phyloP scores from a whole-genome alignment of 53 echinoderm and acorn worm genomes.

The Stichopus horrens region DNA sequence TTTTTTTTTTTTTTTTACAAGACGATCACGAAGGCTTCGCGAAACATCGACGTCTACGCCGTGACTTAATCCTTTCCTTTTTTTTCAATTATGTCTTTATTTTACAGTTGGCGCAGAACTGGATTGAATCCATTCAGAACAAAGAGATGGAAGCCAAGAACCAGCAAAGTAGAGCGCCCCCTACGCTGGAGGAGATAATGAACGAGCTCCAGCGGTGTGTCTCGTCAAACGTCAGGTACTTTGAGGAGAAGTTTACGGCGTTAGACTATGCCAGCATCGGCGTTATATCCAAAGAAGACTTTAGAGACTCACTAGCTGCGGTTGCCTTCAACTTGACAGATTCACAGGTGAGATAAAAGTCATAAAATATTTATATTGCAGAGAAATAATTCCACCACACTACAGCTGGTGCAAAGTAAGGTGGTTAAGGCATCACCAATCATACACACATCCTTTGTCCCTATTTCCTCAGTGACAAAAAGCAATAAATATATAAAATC shows the following conservation, averaged over 20 bases:
- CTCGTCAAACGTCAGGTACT: constrained; percentile 59
- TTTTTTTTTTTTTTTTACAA: not conserved
- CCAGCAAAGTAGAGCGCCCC: not conserved
- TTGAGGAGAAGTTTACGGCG: constrained; percentile 76
- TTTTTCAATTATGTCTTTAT: not conserved
- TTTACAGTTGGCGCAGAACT: constrained; percentile 83
- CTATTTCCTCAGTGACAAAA: not conserved
- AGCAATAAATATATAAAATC: not conserved
- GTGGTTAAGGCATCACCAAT: too few species aligned
- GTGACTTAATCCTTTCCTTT: not conserved
- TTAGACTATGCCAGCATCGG: constrained; percentile 95
- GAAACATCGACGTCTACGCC: too few species aligned
- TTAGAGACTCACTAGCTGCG: constrained; percentile 70
- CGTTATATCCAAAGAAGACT: constrained; percentile 85
- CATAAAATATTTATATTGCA: not conserved
- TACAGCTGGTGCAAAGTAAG: too few species aligned
- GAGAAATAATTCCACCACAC: too few species aligned
- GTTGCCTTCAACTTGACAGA: constrained; percentile 73
- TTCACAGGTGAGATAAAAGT: constrained; percentile 66
- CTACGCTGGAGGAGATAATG: constrained; percentile 69
- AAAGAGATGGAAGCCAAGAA: constrained; percentile 42
- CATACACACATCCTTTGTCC: too few species aligned
- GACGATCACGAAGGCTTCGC: not conserved
- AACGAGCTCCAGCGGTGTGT: constrained; percentile 65
- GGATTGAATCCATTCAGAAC: constrained; percentile 91